A percentile compares a stretch with the other conserved stretches of the same genome.
These are phyloP conservation scores for Pteronura brasiliensis DNA, from an alignment of 2,113 vertebrate species.

Conservation along the genomic window DNA sequence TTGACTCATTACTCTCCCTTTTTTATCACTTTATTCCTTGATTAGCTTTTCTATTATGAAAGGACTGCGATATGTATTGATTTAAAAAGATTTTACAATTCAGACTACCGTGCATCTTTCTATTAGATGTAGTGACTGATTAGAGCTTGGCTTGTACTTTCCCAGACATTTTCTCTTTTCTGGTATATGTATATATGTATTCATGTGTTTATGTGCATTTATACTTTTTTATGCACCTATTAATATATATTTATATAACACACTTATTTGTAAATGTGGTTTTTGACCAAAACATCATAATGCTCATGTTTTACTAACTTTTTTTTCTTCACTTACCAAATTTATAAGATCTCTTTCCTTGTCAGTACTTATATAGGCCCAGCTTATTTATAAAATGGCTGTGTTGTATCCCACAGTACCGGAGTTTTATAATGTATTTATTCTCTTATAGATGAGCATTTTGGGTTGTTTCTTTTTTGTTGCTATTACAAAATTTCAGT, in stretches of 20 bases:
- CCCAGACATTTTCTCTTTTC: background rate
- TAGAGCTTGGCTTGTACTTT: background rate
- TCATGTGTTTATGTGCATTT: background rate
- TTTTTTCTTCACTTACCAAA: background rate
- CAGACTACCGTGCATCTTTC: slow-evolving; percentile 1
- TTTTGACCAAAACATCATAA: background rate
- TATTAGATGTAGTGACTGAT: background rate
- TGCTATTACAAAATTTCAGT: background rate
- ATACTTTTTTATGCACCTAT: background rate
- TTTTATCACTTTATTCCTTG: background rate
- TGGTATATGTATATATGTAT: background rate
- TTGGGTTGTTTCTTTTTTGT: background rate
- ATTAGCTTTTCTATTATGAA: background rate
- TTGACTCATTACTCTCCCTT: background rate
- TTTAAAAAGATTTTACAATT: background rate
- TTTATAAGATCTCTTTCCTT: background rate
- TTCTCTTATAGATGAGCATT: background rate
- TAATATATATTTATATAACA: background rate
- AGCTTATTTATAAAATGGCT: background rate
- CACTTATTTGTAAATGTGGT: background rate
- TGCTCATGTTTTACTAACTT: background rate
- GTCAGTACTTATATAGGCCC: background rate
- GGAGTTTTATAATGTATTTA: background rate
- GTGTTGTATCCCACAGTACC: background rate
- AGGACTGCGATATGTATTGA: background rate